These are phyloP conservation scores for Psophia crepitans DNA, from an alignment of 2,113 vertebrate genomes.

Conservation along the genomic window DNA sequence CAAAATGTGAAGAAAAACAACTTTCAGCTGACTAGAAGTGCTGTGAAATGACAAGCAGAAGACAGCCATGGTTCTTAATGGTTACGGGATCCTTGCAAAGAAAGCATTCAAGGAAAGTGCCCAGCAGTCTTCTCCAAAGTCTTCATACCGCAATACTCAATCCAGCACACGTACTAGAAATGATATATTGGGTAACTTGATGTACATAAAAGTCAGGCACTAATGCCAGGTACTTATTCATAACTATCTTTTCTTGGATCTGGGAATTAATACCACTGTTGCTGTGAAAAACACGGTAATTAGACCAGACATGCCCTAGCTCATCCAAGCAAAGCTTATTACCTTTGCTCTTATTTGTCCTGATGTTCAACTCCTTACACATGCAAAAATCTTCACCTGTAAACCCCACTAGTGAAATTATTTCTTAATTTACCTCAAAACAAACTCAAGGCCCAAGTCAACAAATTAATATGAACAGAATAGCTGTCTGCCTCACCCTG, in stretches of 20 bases:
- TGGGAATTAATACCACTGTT: background rate
- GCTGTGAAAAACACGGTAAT: background rate
- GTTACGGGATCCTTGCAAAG: background rate
- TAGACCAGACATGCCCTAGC: background rate
- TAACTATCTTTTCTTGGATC: background rate
- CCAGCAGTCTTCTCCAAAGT: background rate
- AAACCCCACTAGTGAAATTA: background rate
- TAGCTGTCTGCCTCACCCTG: background rate
- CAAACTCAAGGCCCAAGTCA: background rate
- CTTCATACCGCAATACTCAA: background rate
- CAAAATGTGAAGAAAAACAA: background rate
- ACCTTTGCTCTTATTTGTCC: background rate
- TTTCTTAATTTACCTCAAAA: background rate
- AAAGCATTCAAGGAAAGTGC: background rate
- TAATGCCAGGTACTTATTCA: background rate
- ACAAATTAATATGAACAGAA: background rate
- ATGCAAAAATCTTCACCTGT: background rate
- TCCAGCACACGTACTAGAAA: background rate
- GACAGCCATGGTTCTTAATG: background rate
- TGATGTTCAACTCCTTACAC: background rate
- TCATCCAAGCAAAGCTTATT: background rate
- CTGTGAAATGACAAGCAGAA: background rate
- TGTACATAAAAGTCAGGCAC: background rate
- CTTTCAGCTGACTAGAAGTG: background rate
- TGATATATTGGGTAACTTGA: rapidly evolving